These are phyloP conservation scores for Omphaloscelis lunosa DNA, from an alignment of 2,888 invertebrate species.

Conservation along the genomic window DNA sequence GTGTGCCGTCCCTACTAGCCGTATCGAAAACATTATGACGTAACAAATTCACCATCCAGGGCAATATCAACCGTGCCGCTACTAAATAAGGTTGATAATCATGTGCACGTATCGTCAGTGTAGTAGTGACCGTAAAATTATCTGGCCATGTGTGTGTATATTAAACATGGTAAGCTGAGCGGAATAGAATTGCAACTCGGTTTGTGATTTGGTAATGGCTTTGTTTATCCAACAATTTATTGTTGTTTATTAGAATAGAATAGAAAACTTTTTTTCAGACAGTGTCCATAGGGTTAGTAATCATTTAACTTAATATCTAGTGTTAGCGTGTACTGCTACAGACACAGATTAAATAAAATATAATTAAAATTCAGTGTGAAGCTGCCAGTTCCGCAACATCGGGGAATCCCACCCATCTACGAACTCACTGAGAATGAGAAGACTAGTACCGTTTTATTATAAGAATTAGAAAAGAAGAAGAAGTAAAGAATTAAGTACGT, in stretches of 20 bases:
- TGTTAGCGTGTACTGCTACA: no score
- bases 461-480: no score
- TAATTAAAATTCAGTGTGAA: no score
- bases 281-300: not conserved
- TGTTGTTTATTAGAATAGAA: not conserved
- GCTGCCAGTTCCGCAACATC: no score
- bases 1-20: constrained; percentile 59
- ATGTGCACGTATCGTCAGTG: constrained; percentile 17
- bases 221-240: not conserved
- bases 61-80: not conserved
- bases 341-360: no score
- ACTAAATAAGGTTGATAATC: constrained; percentile 28
- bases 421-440: no score
- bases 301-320: no score
- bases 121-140: constrained; percentile 81
- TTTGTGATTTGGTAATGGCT: constrained; percentile 50
- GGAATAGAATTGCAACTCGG: constrained; percentile 76
- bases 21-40: constrained; percentile 63
- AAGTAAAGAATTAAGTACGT: not conserved
- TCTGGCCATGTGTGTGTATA: constrained; percentile 81
- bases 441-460: no score
- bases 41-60: constrained; percentile 13
- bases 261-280: not conserved
- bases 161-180: constrained; percentile 78
- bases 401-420: no score